Evolutionary conservation across 2,797 vertebrate genomes (phyloP).

Genomic region (Sylvilagus floridanus): DNA sequence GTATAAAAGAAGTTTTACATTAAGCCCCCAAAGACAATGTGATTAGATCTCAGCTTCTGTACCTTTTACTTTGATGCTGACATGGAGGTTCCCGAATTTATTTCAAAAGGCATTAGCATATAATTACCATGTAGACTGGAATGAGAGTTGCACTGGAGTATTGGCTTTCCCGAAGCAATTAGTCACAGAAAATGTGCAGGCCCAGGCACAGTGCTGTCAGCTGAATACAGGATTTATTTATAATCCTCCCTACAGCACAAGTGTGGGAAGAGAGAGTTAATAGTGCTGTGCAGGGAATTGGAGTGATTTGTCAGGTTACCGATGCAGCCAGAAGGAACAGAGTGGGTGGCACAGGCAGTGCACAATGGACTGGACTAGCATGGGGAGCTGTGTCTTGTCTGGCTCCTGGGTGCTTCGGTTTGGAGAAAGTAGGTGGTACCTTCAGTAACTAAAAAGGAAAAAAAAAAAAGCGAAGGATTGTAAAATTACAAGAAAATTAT

Average conservation of each 20-base stretch:
- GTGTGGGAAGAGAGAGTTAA: slow-evolving; percentile 24
- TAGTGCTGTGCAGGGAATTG: neutral
- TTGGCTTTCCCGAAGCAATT: slow-evolving; percentile 74
- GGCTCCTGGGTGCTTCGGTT: neutral
- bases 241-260: neutral
- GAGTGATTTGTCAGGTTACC: slow-evolving; percentile 27
- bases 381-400: neutral
- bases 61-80: slow-evolving; percentile 12
- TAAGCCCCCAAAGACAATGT: slow-evolving; percentile 47
- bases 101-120: slow-evolving; percentile 71
- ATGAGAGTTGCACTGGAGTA: slow-evolving; percentile 41
- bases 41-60: slow-evolving; percentile 63
- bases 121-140: slow-evolving; percentile 66
- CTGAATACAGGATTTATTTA: slow-evolving; percentile 63
- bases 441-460: neutral
- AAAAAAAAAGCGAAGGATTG: neutral
- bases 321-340: slow-evolving; percentile 24
- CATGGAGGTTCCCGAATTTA: slow-evolving; percentile 56
- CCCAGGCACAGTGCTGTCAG: slow-evolving; percentile 31
- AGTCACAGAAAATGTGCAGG: slow-evolving; percentile 54
- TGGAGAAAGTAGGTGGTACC: neutral
- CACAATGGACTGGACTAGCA: neutral
- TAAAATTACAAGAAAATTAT: slow-evolving; percentile 2
- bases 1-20: slow-evolving; percentile 39
- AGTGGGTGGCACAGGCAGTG: neutral